Base-by-base conservation (phyloP, 2,797 vertebrate genomes). In the Allobates femoralis region DNA sequence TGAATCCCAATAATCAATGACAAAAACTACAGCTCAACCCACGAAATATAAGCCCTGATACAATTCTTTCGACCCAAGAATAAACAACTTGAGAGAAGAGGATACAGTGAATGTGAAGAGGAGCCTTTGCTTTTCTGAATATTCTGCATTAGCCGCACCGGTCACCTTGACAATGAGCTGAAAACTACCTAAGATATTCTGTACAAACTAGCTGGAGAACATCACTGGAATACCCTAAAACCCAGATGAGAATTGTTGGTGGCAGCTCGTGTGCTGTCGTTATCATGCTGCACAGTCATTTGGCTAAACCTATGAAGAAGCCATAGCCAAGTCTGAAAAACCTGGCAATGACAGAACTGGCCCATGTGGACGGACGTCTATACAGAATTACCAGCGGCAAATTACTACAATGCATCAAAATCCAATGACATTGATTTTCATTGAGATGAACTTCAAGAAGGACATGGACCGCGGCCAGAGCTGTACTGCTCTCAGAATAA, bases 381-480 rank as follows among this genome's bases (percentile, higher is more conserved):
- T 10, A 37, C 1, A 41, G 14, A 21, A n/a, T 71, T 71, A 71
- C 67, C 67, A 41, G 34, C 34, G 32, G 67, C 34, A 71, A 71
- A 41, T 41, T 41, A 41, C 34, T 16, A 71, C 41, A 23, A 71
- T 71, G 8, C 34, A 23, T 71, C 67, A 71, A 71, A 41, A 41
- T 71, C 67, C 23, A 1, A n/a, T 14, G 34, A 41, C 34, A 41
- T 41, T 71, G 34, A n/a, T 41, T 41, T 37, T 71, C 67, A 41
- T 41, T 41, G 67, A n/a, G 67, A 11, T 71, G 34, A 71, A 71
- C 67, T 41, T 71, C 34, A 71, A n/a, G 34, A 71, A 71, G 21
- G 67, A 71, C 67, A 71, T 3, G 1, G 18, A 41, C n/a, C 41
- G 21, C 34, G 41, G 21, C 67, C 34, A 41, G 21, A n/a, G 34